Conservation (phyloP, 2,888 invertebrate species). For the Aleiodes testaceus region DNA sequence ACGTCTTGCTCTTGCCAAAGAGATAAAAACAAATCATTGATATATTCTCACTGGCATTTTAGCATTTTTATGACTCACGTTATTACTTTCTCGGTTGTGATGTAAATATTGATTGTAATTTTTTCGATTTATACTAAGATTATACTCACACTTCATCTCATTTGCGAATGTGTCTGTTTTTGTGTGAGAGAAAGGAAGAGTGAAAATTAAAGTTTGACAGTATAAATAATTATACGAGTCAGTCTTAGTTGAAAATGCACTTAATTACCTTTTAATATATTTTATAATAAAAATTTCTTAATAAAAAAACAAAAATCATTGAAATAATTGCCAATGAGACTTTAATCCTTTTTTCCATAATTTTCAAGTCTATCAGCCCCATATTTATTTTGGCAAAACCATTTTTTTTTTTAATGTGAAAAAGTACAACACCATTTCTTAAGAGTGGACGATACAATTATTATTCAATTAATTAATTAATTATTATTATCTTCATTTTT, state of each 20-base stretch:
- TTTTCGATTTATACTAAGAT: conserved; percentile 26
- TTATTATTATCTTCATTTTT: conserved; percentile 39
- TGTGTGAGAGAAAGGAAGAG: neutral
- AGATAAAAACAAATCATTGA: conserved; percentile 25
- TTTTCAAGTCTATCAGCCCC: conserved; percentile 68
- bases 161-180: neutral
- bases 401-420: conserved; percentile 64
- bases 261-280: conserved; percentile 70
- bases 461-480: conserved; percentile 37
- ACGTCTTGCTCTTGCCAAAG: conserved; percentile 35
- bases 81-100: conserved; percentile 64
- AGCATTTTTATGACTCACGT: conserved; percentile 53
- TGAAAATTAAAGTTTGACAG: neutral
- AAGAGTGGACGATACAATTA: conserved; percentile 56
- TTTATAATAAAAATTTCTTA: conserved; percentile 69
- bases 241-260: conserved; percentile 63
- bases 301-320: conserved; percentile 48
- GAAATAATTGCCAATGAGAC: neutral
- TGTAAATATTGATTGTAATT: conserved; percentile 56
- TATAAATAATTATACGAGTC: conserved; percentile 6
- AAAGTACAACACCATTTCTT: conserved; percentile 70
- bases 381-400: conserved; percentile 70
- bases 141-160: neutral
- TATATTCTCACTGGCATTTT: conserved; percentile 38
- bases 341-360: no score